These are phyloP conservation scores for Platycercus adscitus DNA, from an alignment of 2,113 vertebrate genomes.

Conservation along the genomic window DNA sequence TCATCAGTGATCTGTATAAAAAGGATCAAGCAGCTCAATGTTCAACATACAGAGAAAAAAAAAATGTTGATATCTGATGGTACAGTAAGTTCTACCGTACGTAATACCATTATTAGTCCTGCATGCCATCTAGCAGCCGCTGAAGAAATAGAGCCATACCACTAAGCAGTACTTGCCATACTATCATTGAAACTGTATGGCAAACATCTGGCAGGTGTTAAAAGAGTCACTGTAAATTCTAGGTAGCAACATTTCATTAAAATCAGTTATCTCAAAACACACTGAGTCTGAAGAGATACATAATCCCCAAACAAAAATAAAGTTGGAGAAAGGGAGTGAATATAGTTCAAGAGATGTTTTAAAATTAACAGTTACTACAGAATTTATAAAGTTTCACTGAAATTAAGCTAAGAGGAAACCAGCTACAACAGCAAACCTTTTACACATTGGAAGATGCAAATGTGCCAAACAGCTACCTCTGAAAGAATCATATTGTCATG, in stretches of 20 bases:
- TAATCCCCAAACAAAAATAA: not conserved
- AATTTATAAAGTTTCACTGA: not conserved
- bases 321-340: not conserved
- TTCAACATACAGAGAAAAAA: not conserved
- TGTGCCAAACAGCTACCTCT: not conserved
- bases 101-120: fast-evolving
- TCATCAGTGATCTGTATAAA: not conserved
- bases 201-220: not conserved
- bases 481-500: not conserved
- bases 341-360: not conserved
- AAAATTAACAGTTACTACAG: not conserved
- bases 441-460: not conserved
- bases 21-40: not conserved
- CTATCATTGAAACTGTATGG: not conserved
- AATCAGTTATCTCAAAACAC: not conserved
- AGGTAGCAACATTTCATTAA: not conserved
- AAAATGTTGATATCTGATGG: not conserved
- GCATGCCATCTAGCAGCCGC: fast-evolving
- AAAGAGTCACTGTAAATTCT: not conserved
- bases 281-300: not conserved
- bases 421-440: not conserved
- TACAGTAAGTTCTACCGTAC: not conserved
- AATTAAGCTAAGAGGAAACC: not conserved
- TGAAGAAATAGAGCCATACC: not conserved
- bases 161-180: not conserved